Evolutionary conservation across 2,113 vertebrate species (phyloP).

Genomic region (Trinectes maculatus): DNA sequence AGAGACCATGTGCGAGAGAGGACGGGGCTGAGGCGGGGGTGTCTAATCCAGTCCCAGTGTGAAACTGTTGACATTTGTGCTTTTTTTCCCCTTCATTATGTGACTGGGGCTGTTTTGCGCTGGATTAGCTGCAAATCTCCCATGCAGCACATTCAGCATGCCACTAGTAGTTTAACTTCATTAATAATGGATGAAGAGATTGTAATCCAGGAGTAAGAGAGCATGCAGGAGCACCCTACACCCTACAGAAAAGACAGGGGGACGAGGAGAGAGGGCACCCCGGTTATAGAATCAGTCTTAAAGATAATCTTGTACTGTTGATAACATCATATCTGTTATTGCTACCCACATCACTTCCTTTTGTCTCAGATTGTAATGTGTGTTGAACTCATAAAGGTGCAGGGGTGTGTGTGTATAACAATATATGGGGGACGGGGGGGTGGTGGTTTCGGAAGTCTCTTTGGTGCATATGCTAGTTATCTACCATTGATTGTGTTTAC

Average conservation of each 20-base stretch:
- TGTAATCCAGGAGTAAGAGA: conserved; percentile 93
- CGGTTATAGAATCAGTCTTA: conserved; percentile 19
- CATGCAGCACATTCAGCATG: conserved; percentile 99
- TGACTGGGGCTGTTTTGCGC: conserved; percentile 99
- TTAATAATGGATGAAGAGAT: conserved; percentile 99
- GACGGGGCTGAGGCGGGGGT: conserved; percentile 80
- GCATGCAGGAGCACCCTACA: conserved; percentile 68
- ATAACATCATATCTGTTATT: conserved; percentile 23
- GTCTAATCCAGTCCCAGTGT: conserved; percentile 99
- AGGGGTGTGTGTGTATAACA: conserved; percentile 42
- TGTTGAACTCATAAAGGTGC: conserved; percentile 31
- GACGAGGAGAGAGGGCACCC: conserved; percentile 46
- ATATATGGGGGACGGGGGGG: conserved; percentile 28
- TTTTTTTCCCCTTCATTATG: conserved; percentile 97
- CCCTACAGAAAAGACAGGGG: conserved; percentile 5
- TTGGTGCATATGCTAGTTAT: conserved; percentile 66
- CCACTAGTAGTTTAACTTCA: conserved; percentile 99
- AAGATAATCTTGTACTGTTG: conserved; percentile 29
- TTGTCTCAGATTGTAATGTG: conserved; percentile 57
- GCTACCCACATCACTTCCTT: conserved; percentile 44
- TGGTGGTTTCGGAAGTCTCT: conserved; percentile 49
- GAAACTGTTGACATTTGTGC: conserved; percentile 99
- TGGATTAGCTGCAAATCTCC: conserved; percentile 99
- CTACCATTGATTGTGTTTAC: conserved; percentile 84
- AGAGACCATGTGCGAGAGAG: conserved; percentile 48